Conservation (phyloP, 1,140 invertebrate species). For the Lepidotrigona ventralis region DNA sequence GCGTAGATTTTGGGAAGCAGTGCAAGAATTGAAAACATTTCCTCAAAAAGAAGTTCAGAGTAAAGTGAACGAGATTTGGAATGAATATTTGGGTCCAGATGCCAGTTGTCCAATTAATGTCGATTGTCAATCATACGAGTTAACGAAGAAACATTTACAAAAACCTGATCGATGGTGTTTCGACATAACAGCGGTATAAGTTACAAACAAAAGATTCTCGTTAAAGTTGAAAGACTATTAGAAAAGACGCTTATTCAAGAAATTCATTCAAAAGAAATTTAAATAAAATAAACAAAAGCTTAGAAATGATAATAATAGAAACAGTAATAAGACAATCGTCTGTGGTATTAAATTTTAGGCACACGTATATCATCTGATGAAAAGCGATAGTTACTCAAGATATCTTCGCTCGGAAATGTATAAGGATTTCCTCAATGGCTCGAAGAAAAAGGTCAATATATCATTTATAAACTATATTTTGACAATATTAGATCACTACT, state of each 20-base stretch:
- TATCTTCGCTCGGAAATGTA: conserved; percentile 99
- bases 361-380: conserved; percentile 99
- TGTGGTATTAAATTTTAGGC: conserved; percentile 83
- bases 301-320: conserved; percentile 11
- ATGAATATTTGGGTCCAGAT: conserved; percentile 95
- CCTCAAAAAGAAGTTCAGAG: conserved; percentile 91
- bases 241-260: not conserved
- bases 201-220: conserved; percentile 34
- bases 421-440: conserved; percentile 97
- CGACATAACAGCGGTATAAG: conserved; percentile 95
- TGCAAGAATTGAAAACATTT: conserved; percentile 94
- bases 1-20: conserved; percentile 96
- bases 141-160: conserved; percentile 89
- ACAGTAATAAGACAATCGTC: conserved; percentile 29
- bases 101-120: conserved; percentile 98
- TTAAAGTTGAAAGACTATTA: conserved; percentile 1
- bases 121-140: conserved; percentile 92
- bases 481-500: conserved; percentile 7
- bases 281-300: not conserved
- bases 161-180: conserved; percentile 96
- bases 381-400: conserved; percentile 98
- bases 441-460: conserved; percentile 94
- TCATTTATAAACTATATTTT: conserved; percentile 13
- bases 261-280: not conserved
- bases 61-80: conserved; percentile 96